Evolutionary conservation across 2,888 invertebrate genomes (phyloP).

Genomic region (Drosophila robusta): DNA sequence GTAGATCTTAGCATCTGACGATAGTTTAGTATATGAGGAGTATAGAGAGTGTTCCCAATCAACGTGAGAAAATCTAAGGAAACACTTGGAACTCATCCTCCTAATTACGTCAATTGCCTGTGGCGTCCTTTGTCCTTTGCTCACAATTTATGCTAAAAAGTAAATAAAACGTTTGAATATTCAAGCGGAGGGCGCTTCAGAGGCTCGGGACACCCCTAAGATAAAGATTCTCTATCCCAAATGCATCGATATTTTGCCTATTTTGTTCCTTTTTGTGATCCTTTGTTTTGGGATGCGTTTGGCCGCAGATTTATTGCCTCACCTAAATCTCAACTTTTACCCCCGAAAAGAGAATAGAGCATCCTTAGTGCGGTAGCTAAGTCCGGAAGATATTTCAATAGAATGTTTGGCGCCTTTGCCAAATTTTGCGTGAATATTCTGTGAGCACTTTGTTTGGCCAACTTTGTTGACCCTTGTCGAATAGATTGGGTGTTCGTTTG

Average conservation of each 20-base stretch:
- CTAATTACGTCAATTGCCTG: constrained; percentile 51
- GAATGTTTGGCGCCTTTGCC: constrained; percentile 27
- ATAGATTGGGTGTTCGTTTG: constrained; percentile 24
- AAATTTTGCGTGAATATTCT: constrained; percentile 2
- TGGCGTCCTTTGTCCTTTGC: constrained; percentile 27
- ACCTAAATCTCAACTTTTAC: constrained; percentile 36
- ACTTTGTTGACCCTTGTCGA: constrained; percentile 47
- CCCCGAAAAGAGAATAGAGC: not conserved
- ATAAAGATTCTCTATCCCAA: constrained; percentile 19
- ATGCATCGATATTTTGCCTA: constrained; percentile 50
- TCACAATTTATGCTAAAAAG: constrained; percentile 44
- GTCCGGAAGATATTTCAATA: constrained; percentile 48
- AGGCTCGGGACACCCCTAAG: constrained; percentile 31
- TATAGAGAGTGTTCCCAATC: constrained; percentile 1
- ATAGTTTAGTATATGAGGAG: not conserved
- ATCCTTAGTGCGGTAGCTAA: not conserved
- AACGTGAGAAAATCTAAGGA: constrained; percentile 34
- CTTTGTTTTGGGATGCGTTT: constrained; percentile 60
- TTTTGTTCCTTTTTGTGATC: constrained; percentile 52
- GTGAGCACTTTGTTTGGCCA: constrained; percentile 27
- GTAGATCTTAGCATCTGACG: not conserved
- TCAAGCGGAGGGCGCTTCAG: constrained; percentile 24
- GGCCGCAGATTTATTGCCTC: constrained; percentile 77
- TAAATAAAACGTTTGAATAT: constrained; percentile 46
- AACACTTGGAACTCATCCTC: constrained; percentile 18